A percentile compares a stretch with the other conserved stretches of the same genome.
Evolutionary conservation across 2,113 vertebrate genomes (phyloP).

Genomic region (Taurulus bubalis): DNA sequence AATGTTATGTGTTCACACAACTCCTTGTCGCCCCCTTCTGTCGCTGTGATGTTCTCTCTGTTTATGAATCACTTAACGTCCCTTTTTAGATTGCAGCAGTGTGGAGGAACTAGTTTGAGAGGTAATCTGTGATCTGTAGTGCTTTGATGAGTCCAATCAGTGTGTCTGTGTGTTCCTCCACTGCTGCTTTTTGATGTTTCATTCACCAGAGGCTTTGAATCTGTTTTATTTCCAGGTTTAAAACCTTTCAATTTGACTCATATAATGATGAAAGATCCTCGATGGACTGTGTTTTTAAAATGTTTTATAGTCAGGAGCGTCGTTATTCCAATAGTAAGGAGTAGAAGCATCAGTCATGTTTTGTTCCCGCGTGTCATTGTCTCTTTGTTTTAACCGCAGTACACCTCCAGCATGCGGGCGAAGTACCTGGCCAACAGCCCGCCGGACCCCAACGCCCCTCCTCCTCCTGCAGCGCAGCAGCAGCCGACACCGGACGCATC

Average conservation of each 20-base stretch:
- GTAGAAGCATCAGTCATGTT: background rate
- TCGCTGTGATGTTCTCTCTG: constrained; percentile 29
- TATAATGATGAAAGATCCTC: constrained; percentile 18
- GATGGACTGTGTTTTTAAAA: constrained; percentile 14
- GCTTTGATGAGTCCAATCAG: background rate
- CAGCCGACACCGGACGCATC: constrained; percentile 66
- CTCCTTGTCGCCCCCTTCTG: constrained; percentile 23
- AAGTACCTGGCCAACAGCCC: constrained; percentile 98
- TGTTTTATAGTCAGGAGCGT: background rate
- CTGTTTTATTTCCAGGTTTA: background rate
- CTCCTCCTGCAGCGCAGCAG: constrained; percentile 77
- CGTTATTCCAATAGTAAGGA: background rate
- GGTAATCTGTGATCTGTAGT: constrained; percentile 18
- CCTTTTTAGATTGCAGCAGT: constrained; percentile 40
- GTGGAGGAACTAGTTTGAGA: constrained; percentile 19
- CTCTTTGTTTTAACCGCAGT: constrained; percentile 81
- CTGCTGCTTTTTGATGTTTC: constrained; percentile 29
- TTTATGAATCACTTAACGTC: constrained; percentile 23
- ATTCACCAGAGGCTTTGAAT: background rate
- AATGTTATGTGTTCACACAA: background rate
- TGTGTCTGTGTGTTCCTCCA: background rate
- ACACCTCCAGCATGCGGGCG: constrained; percentile 99
- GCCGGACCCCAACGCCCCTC: constrained; percentile 82
- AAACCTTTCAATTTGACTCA: background rate
- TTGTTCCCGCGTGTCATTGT: background rate